Evolutionary conservation across 2,888 invertebrate species (phyloP), one percentile per base, ranked within the genome.

Genomic region (Enchytraeus crypticus): DNA sequence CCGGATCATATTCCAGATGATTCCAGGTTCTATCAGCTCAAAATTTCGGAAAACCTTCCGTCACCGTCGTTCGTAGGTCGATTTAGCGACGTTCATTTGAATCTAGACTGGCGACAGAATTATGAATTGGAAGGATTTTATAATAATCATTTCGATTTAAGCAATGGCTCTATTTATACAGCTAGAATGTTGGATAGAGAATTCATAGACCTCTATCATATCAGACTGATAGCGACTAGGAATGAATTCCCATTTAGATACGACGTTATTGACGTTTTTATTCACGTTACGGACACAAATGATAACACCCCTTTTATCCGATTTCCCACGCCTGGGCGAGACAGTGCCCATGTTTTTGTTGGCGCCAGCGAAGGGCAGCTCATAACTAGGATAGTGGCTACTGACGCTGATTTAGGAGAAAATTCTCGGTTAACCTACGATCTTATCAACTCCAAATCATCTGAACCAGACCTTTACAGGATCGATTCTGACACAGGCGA

Each of bases 341-440:
- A 63, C 49, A 51, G 59, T 23, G 23, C 59, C 21, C 23, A 57
- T 11, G 38, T 61, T 8, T 47, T 61, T 23, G 45, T 47, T 26
- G 11, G 47, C 18, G 34, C 61, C 3, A 46, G 55, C 4, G n/a
- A 27, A 23, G 61, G 61, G 27, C 49, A 61, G 29, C 27, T 54
- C 18, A 29, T 64, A 3, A 43, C 55, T 0, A 47, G 23, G 18
- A 5, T 95, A 1, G 85, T 85, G 72, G 95, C 95, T 8, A 85
- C 85, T 14, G 96, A 96, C 82, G 86, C 87, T n/a, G 96, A 96
- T 80, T 83, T 88, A 68, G 92, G 91, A 49, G 83, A 87, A 60
- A 96, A 95, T 79, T 88, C 90, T 51, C 86, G 90, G 23, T 96
- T 54, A 21, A 23, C 38, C 32, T 32, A 33, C 38, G 21, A n/a